Evolutionary conservation across 2,888 invertebrate genomes (phyloP).

Genomic region (Buathra laborator): DNA sequence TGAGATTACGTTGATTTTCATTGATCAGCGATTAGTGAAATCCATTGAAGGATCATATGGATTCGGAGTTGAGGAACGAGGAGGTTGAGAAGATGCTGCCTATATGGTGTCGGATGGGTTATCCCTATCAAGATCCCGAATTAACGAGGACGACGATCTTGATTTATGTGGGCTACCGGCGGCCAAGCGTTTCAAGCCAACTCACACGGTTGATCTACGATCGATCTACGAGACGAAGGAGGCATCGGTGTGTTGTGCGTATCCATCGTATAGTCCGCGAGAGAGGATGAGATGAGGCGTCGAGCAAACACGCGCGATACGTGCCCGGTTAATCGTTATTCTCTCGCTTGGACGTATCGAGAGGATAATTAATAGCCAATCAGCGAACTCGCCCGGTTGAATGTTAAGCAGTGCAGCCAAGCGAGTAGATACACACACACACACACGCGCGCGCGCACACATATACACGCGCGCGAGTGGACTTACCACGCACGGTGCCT

Average conservation of each 20-base stretch:
- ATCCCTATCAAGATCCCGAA: slow-evolving; percentile 73
- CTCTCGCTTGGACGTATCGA: slow-evolving; percentile 80
- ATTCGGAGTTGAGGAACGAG: not conserved
- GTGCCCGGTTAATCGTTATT: slow-evolving; percentile 80
- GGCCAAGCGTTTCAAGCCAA: slow-evolving; percentile 44
- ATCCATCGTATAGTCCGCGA: not conserved
- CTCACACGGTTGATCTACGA: slow-evolving; percentile 75
- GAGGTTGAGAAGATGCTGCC: slow-evolving; percentile 32
- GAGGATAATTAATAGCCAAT: slow-evolving; percentile 83
- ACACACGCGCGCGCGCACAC: not conserved
- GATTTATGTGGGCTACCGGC: slow-evolving; percentile 74
- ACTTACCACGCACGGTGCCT: slow-evolving; percentile 41
- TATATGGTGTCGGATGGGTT: slow-evolving; percentile 54
- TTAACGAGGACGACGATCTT: slow-evolving; percentile 79
- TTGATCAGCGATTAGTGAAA: slow-evolving; percentile 49
- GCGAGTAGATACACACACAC: slow-evolving; percentile 37
- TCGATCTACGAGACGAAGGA: slow-evolving; percentile 74
- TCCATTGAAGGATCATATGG: slow-evolving; percentile 32
- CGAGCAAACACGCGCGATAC: slow-evolving; percentile 77
- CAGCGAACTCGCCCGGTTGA: slow-evolving; percentile 79
- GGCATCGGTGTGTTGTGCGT: not conserved
- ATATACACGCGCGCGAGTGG: slow-evolving; percentile 21
- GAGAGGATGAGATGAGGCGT: slow-evolving; percentile 49
- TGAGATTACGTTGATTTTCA: not conserved
- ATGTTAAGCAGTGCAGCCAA: slow-evolving; percentile 78